Percentiles rank a stretch among this genome's conserved stretches.
These are phyloP conservation scores for Penaeus japonicus DNA, from an alignment of 1,140 invertebrate genomes.

Conservation along the genomic window DNA sequence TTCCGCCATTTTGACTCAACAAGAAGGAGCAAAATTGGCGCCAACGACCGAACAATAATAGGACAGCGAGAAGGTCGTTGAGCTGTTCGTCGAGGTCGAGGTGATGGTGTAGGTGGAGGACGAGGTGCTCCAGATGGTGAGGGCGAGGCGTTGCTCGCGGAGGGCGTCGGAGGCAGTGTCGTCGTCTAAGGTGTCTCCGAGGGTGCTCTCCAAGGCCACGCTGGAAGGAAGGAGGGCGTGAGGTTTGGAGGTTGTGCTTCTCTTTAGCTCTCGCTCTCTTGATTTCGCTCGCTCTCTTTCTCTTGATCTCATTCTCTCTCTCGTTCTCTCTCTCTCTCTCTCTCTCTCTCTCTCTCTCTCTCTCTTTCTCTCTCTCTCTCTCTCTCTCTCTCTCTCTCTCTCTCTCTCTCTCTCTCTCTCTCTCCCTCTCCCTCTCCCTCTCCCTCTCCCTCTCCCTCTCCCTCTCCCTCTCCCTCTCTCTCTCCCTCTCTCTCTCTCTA, in stretches of 20 bases:
- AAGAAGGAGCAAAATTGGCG: background rate
- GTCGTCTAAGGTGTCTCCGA: background rate
- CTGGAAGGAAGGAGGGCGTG: background rate
- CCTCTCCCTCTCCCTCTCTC: no score
- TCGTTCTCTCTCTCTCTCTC: no score
- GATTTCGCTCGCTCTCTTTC: no score
- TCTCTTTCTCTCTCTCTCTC: no score
- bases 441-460: no score
- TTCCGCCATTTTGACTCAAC: background rate
- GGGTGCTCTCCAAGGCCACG: background rate
- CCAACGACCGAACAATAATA: constrained; percentile 26
- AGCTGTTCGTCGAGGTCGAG: constrained; percentile 15
- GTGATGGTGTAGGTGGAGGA: constrained; percentile 46
- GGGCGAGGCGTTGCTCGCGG: constrained; percentile 11
- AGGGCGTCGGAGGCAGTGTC: background rate
- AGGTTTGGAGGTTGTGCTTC: background rate
- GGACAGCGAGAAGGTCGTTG: constrained; percentile 46
- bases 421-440: no score
- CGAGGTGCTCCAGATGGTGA: constrained; percentile 23
- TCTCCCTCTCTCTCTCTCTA: background rate
- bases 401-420: no score
- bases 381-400: no score
- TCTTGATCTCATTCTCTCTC: no score
- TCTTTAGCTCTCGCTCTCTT: background rate
- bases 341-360: no score